Conservation (phyloP, 2,797 vertebrate species). For the Molothrus aeneus region DNA sequence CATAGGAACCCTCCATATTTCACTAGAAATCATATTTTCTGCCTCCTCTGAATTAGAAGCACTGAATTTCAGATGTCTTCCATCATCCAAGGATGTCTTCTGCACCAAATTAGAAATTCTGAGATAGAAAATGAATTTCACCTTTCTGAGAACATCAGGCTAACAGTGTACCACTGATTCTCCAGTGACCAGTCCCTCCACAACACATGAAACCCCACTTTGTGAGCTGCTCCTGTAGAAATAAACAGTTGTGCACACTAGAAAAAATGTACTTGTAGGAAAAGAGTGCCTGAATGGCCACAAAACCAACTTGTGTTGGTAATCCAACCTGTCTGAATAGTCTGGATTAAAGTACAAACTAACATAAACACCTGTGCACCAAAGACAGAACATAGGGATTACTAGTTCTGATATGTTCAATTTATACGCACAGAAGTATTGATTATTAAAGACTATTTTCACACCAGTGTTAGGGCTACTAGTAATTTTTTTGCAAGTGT, state of each 20-base stretch:
- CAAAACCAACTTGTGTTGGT: background rate
- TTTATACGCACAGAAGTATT: background rate
- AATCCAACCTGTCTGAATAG: background rate
- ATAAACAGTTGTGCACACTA: background rate
- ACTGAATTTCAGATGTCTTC: background rate
- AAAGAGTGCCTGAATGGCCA: background rate
- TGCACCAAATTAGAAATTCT: too few species aligned
- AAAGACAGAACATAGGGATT: background rate
- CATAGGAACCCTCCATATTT: background rate
- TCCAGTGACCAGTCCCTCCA: background rate
- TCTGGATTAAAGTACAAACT: background rate
- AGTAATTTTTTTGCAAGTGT: background rate
- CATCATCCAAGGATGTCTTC: background rate
- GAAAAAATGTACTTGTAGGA: background rate
- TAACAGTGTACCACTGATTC: background rate
- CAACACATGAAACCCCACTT: too few species aligned
- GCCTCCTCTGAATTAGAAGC: background rate
- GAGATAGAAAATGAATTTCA: background rate
- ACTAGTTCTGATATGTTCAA: too few species aligned
- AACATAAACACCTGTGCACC: background rate
- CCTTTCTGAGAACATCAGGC: background rate
- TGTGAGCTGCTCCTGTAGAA: background rate
- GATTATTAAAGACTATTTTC: background rate
- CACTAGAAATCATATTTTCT: background rate
- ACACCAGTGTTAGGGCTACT: background rate